A percentile compares a stretch with the other conserved stretches of the same genome.
Conservation (phyloP, 2,113 vertebrate genomes). For the Sterna hirundo region DNA sequence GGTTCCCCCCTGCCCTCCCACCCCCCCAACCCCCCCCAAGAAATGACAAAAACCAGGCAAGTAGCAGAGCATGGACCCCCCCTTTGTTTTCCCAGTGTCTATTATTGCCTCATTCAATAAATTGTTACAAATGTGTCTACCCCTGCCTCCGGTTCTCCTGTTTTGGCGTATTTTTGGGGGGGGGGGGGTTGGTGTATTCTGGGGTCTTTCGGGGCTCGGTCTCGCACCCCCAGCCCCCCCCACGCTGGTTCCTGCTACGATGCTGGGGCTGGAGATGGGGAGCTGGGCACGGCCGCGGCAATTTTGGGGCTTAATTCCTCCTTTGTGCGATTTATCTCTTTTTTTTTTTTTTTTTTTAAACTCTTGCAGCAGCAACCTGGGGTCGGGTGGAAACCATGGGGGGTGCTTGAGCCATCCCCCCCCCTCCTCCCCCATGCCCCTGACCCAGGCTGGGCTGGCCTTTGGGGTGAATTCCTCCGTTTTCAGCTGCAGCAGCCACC, state of each 20-base stretch:
- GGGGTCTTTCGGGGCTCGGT: not conserved
- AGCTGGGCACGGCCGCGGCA: rapidly evolving
- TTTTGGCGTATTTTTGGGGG: not conserved
- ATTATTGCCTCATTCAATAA: conserved; percentile 78
- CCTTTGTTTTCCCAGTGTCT: conserved; percentile 68
- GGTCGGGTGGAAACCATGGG: rapidly evolving
- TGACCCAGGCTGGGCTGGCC: not conserved
- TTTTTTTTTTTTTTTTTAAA: not conserved
- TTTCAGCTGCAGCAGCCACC: not conserved
- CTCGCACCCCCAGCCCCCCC: not conserved
- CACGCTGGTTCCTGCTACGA: rapidly evolving
- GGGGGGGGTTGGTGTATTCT: not conserved
- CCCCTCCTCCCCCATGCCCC: rapidly evolving
- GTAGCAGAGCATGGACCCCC: conserved; percentile 73
- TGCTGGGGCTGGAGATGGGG: too few species aligned
- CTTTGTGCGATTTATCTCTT: not conserved
- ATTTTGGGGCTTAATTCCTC: not conserved
- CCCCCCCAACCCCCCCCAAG: not conserved
- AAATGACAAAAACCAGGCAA: conserved; percentile 18
- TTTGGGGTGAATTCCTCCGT: not conserved
- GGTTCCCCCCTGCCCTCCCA: not conserved
- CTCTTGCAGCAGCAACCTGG: not conserved
- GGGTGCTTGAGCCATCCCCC: not conserved
- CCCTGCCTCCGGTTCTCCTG: rapidly evolving
- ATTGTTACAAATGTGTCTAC: conserved; percentile 70